Evolutionary conservation across 92 coral and sea anemone genomes (phyloP).

Genomic region (Virgularia gustaviana): DNA sequence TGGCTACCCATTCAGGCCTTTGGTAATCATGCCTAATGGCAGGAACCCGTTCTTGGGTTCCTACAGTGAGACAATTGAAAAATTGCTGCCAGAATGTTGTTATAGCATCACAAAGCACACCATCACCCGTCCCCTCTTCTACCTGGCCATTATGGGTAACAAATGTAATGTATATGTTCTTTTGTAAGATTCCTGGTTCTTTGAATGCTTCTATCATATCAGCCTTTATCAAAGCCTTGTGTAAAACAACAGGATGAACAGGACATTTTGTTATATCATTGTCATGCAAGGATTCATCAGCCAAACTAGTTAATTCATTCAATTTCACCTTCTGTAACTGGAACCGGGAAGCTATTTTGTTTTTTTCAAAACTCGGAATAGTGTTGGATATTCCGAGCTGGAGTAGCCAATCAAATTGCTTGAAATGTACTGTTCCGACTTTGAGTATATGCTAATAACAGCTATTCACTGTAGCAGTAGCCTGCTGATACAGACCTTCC

Average conservation of each 20-base stretch:
- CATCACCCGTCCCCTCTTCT: constrained; percentile 35
- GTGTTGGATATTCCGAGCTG: no score
- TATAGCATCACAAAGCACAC: constrained; percentile 38
- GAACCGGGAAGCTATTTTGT: neutral
- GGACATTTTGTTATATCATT: neutral
- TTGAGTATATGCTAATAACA: no score
- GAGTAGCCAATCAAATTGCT: no score
- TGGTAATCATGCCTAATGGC: constrained; percentile 37
- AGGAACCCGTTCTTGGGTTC: constrained; percentile 37
- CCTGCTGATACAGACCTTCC: neutral
- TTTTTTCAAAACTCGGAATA: no score
- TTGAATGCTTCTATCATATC: constrained; percentile 31
- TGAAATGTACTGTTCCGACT: no score
- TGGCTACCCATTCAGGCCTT: constrained; percentile 36
- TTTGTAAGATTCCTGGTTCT: constrained; percentile 21
- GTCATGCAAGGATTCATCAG: no score
- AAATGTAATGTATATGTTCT: constrained; percentile 28
- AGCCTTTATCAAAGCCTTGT: constrained; percentile 32
- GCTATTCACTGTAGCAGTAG: no score
- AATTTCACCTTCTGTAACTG: no score
- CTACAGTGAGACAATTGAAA: constrained; percentile 32
- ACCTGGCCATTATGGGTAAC: constrained; percentile 35
- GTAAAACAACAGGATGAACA: constrained; percentile 11
- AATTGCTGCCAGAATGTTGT: constrained; percentile 40
- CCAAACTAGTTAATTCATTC: neutral